Conservation (phyloP, 2,888 invertebrate species). For the Meghimatium bilineatum region DNA sequence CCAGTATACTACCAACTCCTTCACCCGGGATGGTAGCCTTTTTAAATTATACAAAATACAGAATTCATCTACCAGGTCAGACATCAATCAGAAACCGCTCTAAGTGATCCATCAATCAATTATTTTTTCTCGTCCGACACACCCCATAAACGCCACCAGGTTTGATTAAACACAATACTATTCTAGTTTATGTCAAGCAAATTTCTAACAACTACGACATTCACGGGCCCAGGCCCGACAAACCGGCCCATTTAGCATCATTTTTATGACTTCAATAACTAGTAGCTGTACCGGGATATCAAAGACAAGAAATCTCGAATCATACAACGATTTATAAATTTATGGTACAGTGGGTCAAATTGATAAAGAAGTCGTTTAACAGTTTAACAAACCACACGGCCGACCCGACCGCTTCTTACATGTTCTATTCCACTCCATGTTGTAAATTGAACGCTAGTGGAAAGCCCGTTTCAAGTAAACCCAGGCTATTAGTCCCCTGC, state of each 20-base stretch:
- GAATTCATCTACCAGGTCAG: neutral
- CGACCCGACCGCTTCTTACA: neutral
- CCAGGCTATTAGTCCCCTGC: conserved; percentile 35
- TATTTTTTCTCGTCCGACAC: neutral
- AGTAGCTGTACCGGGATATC: neutral
- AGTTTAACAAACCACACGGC: conserved; percentile 24
- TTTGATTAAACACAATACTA: neutral
- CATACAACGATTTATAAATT: conserved; percentile 19
- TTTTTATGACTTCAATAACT: conserved; percentile 31
- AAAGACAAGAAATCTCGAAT: conserved; percentile 7
- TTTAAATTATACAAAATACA: too few relatives aligned
- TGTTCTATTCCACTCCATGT: conserved; percentile 10
- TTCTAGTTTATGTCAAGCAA: conserved; percentile 1
- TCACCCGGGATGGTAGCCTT: too few relatives aligned
- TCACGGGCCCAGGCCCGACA: conserved; percentile 6
- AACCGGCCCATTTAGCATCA: conserved; percentile 11
- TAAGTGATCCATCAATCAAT: neutral
- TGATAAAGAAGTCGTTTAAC: conserved; percentile 12
- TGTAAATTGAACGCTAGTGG: conserved; percentile 32
- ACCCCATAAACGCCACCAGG: conserved; percentile 17
- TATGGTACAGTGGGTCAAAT: conserved; percentile 22
- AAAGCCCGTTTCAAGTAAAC: conserved; percentile 34
- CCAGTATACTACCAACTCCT: too few relatives aligned
- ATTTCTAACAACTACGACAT: neutral
- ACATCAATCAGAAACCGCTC: neutral